These are phyloP conservation scores for Drosophila pruinosa DNA, from an alignment of 1,140 invertebrate genomes.

Conservation along the genomic window DNA sequence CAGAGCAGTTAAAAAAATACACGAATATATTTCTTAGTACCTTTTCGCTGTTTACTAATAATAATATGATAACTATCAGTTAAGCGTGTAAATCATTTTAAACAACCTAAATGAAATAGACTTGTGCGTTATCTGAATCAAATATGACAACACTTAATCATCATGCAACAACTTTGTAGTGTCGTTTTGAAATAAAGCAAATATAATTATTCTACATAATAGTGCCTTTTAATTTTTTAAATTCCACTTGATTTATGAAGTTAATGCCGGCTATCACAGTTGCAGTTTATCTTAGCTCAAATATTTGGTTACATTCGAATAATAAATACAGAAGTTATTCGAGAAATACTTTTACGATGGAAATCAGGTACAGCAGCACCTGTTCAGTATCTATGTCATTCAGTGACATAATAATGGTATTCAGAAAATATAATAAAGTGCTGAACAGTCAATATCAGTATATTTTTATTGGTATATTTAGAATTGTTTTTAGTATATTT, in stretches of 20 bases:
- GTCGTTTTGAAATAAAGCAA: constrained; percentile 82
- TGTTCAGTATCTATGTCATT: too few species aligned
- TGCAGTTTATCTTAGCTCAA: not conserved
- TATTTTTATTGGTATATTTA: too few species aligned
- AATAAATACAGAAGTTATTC: too few species aligned
- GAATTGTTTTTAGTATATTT: too few species aligned
- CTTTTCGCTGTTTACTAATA: constrained; percentile 54
- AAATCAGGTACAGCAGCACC: too few species aligned
- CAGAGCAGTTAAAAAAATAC: constrained; percentile 6
- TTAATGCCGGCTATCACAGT: constrained; percentile 13
- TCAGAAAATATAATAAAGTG: too few species aligned
- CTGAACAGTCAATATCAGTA: too few species aligned
- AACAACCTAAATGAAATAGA: constrained; percentile 49
- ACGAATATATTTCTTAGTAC: constrained; percentile 70
- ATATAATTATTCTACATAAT: constrained; percentile 64
- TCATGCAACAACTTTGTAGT: constrained; percentile 81
- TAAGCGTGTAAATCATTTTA: constrained; percentile 74
- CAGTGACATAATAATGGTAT: too few species aligned
- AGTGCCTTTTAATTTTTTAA: constrained; percentile 1
- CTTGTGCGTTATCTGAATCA: constrained; percentile 73
- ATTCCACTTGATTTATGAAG: constrained; percentile 44
- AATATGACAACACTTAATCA: constrained; percentile 76
- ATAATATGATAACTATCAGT: constrained; percentile 30
- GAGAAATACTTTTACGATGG: too few species aligned
- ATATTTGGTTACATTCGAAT: not conserved